Percentiles rank a stretch among this genome's conserved stretches.
These are phyloP conservation scores for Chitala chitala DNA, from an alignment of 2,113 vertebrate species.

Conservation along the genomic window DNA sequence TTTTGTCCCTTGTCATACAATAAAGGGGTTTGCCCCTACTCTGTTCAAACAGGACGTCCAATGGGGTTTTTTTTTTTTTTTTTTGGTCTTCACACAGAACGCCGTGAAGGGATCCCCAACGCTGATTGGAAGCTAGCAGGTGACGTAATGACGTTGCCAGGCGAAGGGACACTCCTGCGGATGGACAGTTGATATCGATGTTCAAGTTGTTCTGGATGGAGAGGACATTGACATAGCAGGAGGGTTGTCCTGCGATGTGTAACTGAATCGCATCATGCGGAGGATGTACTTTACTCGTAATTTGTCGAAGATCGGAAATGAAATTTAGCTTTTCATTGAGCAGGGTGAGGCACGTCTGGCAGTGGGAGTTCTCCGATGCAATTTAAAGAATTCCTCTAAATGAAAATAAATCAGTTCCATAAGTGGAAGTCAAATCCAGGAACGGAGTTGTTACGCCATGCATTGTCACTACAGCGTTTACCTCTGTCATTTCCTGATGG, in stretches of 20 bases:
- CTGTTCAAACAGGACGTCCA: slow-evolving; percentile 7
- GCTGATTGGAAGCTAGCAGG: slow-evolving; percentile 40
- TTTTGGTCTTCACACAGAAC: slow-evolving; percentile 32
- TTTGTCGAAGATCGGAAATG: slow-evolving; percentile 21
- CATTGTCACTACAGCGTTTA: slow-evolving; percentile 7
- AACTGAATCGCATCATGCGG: slow-evolving; percentile 32
- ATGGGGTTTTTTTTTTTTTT: slow-evolving; percentile 23
- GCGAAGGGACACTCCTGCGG: slow-evolving; percentile 48
- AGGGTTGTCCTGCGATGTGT: slow-evolving; percentile 29
- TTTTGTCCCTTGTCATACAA: slow-evolving; percentile 17
- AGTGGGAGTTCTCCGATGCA: not conserved
- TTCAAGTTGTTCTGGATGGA: slow-evolving; percentile 42
- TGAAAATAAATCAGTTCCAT: not conserved
- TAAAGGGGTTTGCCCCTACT: not conserved
- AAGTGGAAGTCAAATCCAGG: not conserved
- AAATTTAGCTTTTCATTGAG: not conserved
- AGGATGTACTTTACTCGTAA: slow-evolving; percentile 8
- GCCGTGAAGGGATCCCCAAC: slow-evolving; percentile 53
- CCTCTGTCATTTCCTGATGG: slow-evolving; percentile 11
- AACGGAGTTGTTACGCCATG: not conserved
- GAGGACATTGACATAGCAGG: slow-evolving; percentile 37
- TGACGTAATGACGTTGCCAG: slow-evolving; percentile 56
- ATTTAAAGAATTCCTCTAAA: not conserved
- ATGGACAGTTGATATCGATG: slow-evolving; percentile 59
- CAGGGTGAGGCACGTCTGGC: not conserved